Percentiles rank a stretch among this genome's conserved stretches.
phyloP scores from a whole-genome alignment of 2,113 vertebrate species.

The Crotalus tigris region DNA sequence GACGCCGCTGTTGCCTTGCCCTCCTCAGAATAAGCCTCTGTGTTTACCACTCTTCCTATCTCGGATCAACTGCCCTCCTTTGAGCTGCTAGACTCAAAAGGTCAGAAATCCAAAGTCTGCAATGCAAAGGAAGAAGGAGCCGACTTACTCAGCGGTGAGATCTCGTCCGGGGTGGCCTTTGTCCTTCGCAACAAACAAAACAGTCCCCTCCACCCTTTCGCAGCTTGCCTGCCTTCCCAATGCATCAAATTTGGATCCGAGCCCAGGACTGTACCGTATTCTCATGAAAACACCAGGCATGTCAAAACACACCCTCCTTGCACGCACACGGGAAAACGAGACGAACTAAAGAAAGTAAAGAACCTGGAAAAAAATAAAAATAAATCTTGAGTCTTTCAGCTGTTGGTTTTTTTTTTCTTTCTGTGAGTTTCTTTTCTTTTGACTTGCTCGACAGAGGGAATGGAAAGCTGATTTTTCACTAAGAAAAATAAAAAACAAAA shows the following conservation, averaged over 20 bases:
- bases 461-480: not conserved
- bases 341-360: not conserved
- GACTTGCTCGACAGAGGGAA: not conserved
- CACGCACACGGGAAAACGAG: not conserved
- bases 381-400: not conserved
- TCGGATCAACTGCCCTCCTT: not conserved
- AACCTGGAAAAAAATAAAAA: too few species aligned
- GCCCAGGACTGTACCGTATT: not conserved
- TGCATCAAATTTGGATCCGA: not conserved
- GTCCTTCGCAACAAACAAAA: not conserved
- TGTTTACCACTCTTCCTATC: not conserved
- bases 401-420: not conserved
- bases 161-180: not conserved
- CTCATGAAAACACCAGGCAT: not conserved
- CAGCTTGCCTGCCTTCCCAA: not conserved
- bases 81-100: not conserved
- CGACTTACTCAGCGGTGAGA: not conserved
- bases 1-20: fast-evolving
- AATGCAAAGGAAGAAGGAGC: not conserved
- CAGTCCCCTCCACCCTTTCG: not conserved
- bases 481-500: not conserved
- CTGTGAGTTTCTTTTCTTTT: not conserved
- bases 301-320: too few species aligned
- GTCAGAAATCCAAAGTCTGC: too few species aligned
- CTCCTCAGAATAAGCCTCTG: not conserved